Percentiles rank a stretch among this genome's conserved stretches.
Evolutionary conservation across 1,140 invertebrate genomes (phyloP).

Genomic region (Drosophila ogumai): DNA sequence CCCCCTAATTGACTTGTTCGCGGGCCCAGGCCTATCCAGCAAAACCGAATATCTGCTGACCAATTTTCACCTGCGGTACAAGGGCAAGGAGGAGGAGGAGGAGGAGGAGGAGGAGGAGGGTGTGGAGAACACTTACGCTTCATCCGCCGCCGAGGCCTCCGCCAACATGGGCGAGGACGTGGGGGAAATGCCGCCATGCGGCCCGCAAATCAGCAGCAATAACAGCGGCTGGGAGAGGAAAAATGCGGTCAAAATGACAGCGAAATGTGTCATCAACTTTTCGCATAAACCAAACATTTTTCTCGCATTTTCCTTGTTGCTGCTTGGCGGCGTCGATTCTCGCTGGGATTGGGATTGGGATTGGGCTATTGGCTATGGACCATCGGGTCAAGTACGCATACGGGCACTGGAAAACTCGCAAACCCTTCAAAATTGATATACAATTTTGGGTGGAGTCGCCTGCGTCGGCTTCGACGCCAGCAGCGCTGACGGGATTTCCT

Average conservation of each 20-base stretch:
- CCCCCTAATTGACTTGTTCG: slow-evolving; percentile 69
- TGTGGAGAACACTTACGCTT: slow-evolving; percentile 71
- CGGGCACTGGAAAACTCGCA: slow-evolving; percentile 22
- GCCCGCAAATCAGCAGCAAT: slow-evolving; percentile 76
- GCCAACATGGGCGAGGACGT: slow-evolving; percentile 54
- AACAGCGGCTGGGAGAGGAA: slow-evolving; percentile 70
- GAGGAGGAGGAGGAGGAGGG: too few relatives aligned
- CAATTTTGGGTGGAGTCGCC: slow-evolving; percentile 78
- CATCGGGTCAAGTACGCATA: slow-evolving; percentile 34
- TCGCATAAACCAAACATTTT: slow-evolving; percentile 84
- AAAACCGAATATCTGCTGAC: slow-evolving; percentile 10
- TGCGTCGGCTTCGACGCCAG: slow-evolving; percentile 59
- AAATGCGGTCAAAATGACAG: slow-evolving; percentile 85
- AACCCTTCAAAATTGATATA: slow-evolving; percentile 69
- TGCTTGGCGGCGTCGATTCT: slow-evolving; percentile 36
- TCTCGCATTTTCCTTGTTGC: slow-evolving; percentile 82
- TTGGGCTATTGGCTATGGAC: slow-evolving; percentile 19
- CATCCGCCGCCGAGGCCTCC: slow-evolving; percentile 78
- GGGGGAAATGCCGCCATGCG: slow-evolving; percentile 52
- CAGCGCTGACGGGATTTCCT: slow-evolving; percentile 51
- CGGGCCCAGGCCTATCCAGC: slow-evolving; percentile 10
- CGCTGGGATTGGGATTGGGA: slow-evolving; percentile 26
- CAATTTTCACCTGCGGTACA: slow-evolving; percentile 8
- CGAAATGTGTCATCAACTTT: slow-evolving; percentile 85
- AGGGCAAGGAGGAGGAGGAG: background rate